Base-by-base conservation (phyloP, 1,140 invertebrate species). In the Carcinoscorpius rotundicauda region DNA sequence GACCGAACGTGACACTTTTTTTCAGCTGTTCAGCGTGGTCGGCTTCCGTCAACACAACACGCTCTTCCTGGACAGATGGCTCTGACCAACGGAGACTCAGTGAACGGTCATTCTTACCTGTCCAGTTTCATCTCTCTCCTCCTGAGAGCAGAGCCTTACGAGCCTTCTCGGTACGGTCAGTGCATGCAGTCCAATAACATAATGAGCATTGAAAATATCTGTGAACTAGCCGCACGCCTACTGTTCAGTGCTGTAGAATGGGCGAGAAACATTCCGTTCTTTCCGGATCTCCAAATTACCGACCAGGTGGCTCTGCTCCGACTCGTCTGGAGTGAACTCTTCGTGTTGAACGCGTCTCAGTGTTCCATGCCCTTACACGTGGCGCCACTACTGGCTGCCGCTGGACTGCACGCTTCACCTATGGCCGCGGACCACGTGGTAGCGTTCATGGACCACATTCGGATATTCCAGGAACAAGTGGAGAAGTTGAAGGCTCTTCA, bases 381-480 rank as follows among this genome's bases (percentile, higher is more conserved):
- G 74, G 93, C 93, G 6, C 92, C 93, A 4, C 79, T 97, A 58
- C 80, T 97, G 69, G 93, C 93, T 5, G 93, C 93, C 6, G 93
- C 93, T 10, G 93, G 90, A 51, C 83, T 95, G 4, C 92, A 96
- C 78, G 91, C 91, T 29, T 29, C 29, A 29, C 29, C 29, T 29
- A 29, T 29, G 29, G 29, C 29, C 50, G 92, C 93, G 9, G 93
- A 97, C 78, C 82, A 92, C 56, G 93, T 97, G 92, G 29, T 29
- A 29, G 29, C 29, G 29, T 29, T 29, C 29, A 29, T 29, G 29
- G 29, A 29, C 29, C 29, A 97, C 81, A 97, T 97, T 76, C 82
- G 93, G 75, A 96, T 97, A 83, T 97, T 97, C 82, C 86, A 87
- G 76, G 93, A 97, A 78, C 93, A 97, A 82, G 92, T 97, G 78